A percentile compares a stretch with the other conserved stretches of the same genome.
Evolutionary conservation across 2,888 invertebrate genomes (phyloP).

Genomic region (Diogma glabrata): DNA sequence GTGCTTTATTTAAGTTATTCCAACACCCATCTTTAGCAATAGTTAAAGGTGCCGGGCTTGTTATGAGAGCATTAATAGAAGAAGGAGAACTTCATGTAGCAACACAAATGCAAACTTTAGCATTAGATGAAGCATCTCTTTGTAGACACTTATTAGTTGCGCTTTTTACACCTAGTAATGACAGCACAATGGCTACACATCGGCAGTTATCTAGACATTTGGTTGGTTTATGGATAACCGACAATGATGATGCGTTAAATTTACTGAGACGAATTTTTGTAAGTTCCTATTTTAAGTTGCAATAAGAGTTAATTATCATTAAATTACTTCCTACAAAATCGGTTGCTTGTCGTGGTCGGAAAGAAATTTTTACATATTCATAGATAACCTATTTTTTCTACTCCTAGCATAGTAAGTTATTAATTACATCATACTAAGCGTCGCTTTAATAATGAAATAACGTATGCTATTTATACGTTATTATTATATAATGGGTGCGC

Average conservation of each 20-base stretch:
- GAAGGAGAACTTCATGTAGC: conserved; percentile 91
- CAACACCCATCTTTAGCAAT: conserved; percentile 96
- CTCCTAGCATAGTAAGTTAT: too few species aligned
- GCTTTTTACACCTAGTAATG: conserved; percentile 74
- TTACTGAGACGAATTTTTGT: conserved; percentile 81
- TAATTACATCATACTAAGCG: too few species aligned
- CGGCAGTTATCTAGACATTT: conserved; percentile 88
- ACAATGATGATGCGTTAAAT: conserved; percentile 82
- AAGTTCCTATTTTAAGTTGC: conserved; percentile 26
- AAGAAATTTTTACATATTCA: too few species aligned
- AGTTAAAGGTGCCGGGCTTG: conserved; percentile 94
- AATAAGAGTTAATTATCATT: neutral
- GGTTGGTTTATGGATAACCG: conserved; percentile 92
- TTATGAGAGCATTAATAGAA: conserved; percentile 95
- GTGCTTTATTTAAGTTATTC: conserved; percentile 84
- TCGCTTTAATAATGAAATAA: too few species aligned
- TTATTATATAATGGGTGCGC: too few species aligned
- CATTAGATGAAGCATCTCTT: conserved; percentile 91
- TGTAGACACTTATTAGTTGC: conserved; percentile 86
- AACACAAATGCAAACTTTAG: conserved; percentile 87
- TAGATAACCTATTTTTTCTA: too few species aligned
- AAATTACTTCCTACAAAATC: too few species aligned
- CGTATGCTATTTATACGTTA: too few species aligned
- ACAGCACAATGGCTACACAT: conserved; percentile 67
- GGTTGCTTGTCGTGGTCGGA: too few species aligned